phyloP scores from a whole-genome alignment of 2,797 vertebrate genomes.

The Falco rusticolus region DNA sequence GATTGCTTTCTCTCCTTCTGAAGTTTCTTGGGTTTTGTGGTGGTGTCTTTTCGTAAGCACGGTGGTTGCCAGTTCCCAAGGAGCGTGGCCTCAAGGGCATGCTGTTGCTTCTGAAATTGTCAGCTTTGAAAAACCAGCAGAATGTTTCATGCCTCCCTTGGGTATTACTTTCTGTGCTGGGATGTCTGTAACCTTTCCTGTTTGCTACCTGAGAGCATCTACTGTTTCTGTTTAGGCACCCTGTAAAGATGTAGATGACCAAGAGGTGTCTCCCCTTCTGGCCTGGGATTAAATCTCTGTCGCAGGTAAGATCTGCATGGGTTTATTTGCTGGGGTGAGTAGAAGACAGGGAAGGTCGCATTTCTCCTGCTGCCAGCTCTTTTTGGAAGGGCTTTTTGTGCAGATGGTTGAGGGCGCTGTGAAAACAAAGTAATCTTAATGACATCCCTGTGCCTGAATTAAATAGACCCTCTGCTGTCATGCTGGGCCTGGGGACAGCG shows the following conservation, averaged over 20 bases:
- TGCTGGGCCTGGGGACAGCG: background rate
- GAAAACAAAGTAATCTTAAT: accelerated
- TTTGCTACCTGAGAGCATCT: background rate
- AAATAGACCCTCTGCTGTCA: background rate
- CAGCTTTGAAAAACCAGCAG: background rate
- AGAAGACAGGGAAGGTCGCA: background rate
- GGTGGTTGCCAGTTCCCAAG: background rate
- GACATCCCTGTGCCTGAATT: background rate
- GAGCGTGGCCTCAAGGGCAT: background rate
- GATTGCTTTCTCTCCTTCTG: background rate
- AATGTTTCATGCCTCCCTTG: background rate
- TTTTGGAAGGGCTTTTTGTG: background rate
- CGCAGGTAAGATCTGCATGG: background rate
- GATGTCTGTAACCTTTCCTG: background rate
- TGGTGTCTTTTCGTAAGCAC: background rate
- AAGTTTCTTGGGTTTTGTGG: background rate
- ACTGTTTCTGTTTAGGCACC: background rate
- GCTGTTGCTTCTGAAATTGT: background rate
- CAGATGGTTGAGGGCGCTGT: background rate
- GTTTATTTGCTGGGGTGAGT: background rate
- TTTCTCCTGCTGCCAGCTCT: background rate
- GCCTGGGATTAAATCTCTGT: background rate
- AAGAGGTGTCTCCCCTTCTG: background rate
- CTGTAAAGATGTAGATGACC: background rate
- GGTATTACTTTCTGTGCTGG: background rate